Percentiles rank a stretch among this genome's conserved stretches.
These are phyloP conservation scores for Poecilia picta DNA, from an alignment of 2,797 vertebrate genomes.

Conservation along the genomic window DNA sequence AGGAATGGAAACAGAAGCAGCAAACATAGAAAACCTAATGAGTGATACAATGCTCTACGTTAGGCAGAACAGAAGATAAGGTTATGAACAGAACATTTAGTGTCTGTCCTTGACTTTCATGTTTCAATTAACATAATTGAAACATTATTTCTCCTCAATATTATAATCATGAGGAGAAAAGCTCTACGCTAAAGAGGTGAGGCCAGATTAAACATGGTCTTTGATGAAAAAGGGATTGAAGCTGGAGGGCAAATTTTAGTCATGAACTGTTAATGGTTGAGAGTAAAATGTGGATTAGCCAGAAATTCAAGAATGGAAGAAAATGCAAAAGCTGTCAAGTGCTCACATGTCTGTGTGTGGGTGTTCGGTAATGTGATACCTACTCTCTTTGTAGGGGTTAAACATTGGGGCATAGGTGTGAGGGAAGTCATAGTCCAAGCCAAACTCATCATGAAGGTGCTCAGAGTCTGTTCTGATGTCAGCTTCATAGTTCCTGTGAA, in stretches of 20 bases:
- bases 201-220: neutral
- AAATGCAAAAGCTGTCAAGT: neutral
- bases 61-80: no score
- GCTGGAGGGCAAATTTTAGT: neutral
- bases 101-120: neutral
- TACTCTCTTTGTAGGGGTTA: slow-evolving; percentile 89
- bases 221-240: neutral
- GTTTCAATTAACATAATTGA: neutral
- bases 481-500: slow-evolving; percentile 75
- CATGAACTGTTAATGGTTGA: neutral
- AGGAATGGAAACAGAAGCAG: neutral
- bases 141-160: no score
- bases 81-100: neutral
- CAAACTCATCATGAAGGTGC: neutral
- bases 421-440: slow-evolving; percentile 45
- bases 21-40: neutral
- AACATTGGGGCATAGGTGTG: slow-evolving; percentile 76
- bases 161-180: no score
- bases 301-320: neutral
- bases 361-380: slow-evolving; percentile 50
- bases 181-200: neutral
- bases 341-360: neutral
- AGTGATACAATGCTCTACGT: neutral
- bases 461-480: slow-evolving; percentile 74
- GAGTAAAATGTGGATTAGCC: neutral